phyloP scores from a whole-genome alignment of 2,888 invertebrate species.

The Cryptocheilus praepositus region DNA sequence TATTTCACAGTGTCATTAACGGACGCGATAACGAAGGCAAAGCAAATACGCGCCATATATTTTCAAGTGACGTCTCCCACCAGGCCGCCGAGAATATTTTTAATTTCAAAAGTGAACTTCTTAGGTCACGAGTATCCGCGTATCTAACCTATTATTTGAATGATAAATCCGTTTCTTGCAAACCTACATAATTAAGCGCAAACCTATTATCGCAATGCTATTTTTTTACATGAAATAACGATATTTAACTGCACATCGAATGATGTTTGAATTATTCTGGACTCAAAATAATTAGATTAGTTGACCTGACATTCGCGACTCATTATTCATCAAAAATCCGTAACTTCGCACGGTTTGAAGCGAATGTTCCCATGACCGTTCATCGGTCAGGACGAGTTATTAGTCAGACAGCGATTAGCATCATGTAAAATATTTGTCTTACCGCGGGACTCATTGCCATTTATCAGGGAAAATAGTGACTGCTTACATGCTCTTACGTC shows the following conservation, averaged over 20 bases:
- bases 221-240: too few species aligned
- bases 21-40: background rate
- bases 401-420: conserved; percentile 54
- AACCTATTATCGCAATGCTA: too few species aligned
- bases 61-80: conserved; percentile 25
- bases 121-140: too few species aligned
- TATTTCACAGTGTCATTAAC: conserved; percentile 37
- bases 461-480: conserved; percentile 57
- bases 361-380: conserved; percentile 48
- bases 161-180: too few species aligned
- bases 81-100: background rate
- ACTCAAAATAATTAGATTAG: too few species aligned
- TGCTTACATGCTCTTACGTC: conserved; percentile 38
- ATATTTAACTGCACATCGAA: too few species aligned
- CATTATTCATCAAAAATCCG: conserved; percentile 29
- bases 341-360: too few species aligned
- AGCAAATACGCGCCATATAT: background rate
- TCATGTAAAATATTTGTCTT: conserved; percentile 48
- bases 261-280: too few species aligned
- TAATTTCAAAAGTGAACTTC: too few species aligned
- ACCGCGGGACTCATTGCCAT: conserved; percentile 51
- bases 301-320: background rate
- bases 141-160: too few species aligned
- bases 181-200: too few species aligned
- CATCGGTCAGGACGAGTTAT: conserved; percentile 44